Evolutionary conservation across 2,888 invertebrate genomes (phyloP).

Genomic region (Siphonodentalium dalli): DNA sequence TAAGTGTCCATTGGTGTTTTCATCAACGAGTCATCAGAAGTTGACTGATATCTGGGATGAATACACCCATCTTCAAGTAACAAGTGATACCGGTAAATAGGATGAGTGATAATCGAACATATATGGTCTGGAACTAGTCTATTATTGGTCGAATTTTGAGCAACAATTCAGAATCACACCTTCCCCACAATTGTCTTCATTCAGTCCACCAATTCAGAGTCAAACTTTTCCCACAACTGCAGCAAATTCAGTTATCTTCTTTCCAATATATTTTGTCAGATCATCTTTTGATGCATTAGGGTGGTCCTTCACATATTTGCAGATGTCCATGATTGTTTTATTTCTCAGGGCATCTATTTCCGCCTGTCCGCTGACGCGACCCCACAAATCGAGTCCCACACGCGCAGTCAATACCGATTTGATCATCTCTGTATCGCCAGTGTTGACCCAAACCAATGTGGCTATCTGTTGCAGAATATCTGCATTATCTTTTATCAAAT

Average conservation of each 20-base stretch:
- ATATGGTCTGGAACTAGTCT: too few species aligned
- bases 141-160: too few species aligned
- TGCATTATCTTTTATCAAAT: too few species aligned
- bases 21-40: too few species aligned
- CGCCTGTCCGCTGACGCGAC: slow-evolving; percentile 39
- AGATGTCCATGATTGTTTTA: slow-evolving; percentile 45
- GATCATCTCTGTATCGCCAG: slow-evolving; percentile 28
- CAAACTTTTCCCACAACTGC: slow-evolving; percentile 40
- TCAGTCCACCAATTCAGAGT: background rate
- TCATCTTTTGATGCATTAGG: slow-evolving; percentile 54
- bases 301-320: slow-evolving; percentile 49
- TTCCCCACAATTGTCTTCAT: too few species aligned
- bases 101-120: too few species aligned
- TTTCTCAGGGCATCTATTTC: slow-evolving; percentile 48
- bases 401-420: too few species aligned
- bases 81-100: too few species aligned
- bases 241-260: slow-evolving; percentile 46
- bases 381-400: slow-evolving; percentile 33
- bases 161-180: too few species aligned
- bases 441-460: slow-evolving; percentile 37
- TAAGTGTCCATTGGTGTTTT: too few species aligned
- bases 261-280: slow-evolving; percentile 41
- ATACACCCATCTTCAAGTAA: too few species aligned
- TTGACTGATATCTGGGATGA: too few species aligned
- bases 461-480: slow-evolving; percentile 43